phyloP scores from a whole-genome alignment of 2,113 vertebrate genomes.

The Stegostoma tigrinum region DNA sequence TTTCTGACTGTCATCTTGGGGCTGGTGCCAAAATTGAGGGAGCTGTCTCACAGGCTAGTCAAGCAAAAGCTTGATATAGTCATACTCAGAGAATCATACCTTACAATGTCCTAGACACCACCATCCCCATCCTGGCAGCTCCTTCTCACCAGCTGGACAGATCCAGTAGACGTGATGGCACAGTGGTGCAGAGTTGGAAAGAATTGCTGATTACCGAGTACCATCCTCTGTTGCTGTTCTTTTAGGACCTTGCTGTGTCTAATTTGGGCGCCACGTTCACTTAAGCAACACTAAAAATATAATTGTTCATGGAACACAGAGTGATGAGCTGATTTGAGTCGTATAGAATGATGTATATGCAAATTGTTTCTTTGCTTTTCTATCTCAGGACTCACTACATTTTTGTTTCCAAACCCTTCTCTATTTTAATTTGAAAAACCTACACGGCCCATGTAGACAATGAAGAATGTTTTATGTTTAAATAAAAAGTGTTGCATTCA shows the following conservation, averaged over 20 bases:
- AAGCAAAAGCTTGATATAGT: no score
- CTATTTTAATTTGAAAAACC: not conserved
- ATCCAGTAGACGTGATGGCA: no score
- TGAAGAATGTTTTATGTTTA: not conserved
- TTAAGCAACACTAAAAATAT: not conserved
- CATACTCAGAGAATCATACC: no score
- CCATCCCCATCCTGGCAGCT: no score
- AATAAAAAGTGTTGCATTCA: no score
- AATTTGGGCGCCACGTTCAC: not conserved
- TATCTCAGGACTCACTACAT: not conserved
- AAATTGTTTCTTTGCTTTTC: not conserved
- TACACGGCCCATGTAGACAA: not conserved
- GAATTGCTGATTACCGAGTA: no score
- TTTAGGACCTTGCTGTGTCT: not conserved
- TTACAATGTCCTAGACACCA: no score
- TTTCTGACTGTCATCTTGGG: no score
- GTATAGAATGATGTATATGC: not conserved
- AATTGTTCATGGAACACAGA: not conserved
- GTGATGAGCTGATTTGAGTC: not conserved
- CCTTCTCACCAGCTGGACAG: no score
- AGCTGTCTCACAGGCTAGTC: no score
- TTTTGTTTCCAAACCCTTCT: not conserved
- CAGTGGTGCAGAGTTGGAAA: no score
- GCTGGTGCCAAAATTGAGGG: no score
- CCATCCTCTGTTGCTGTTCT: not conserved